A percentile compares a stretch with the other conserved stretches of the same genome.
Conservation (phyloP, 1,140 invertebrate species). For the Aphelinus atriplicis region DNA sequence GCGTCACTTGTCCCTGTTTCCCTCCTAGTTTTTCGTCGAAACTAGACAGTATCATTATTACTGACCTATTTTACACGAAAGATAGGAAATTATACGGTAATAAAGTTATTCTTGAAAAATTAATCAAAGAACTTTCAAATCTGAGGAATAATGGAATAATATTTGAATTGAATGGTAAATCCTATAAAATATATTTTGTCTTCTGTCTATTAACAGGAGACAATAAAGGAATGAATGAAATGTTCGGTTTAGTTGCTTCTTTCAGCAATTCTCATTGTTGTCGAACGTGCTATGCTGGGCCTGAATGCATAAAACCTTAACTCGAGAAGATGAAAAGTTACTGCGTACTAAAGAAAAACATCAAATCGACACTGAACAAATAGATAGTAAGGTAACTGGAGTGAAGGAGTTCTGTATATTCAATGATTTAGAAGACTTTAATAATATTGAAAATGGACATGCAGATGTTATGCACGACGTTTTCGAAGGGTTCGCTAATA, state of each 20-base stretch:
- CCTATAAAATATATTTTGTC: conserved; percentile 33
- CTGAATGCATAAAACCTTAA: conserved; percentile 9
- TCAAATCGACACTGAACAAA: conserved; percentile 13
- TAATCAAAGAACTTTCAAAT: conserved; percentile 28
- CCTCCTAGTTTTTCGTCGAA: conserved; percentile 43
- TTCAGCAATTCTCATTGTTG: conserved; percentile 37
- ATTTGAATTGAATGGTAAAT: conserved; percentile 17
- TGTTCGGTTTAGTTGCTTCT: conserved; percentile 33
- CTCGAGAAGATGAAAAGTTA: background rate
- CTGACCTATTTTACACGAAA: conserved; percentile 41
- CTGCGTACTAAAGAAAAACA: conserved; percentile 8
- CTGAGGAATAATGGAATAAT: conserved; percentile 32
- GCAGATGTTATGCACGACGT: conserved; percentile 31
- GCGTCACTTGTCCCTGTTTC: conserved; percentile 42
- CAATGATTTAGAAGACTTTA: conserved; percentile 20
- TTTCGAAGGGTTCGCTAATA: conserved; percentile 23
- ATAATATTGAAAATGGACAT: conserved; percentile 13
- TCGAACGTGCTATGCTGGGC: conserved; percentile 33
- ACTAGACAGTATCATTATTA: conserved; percentile 36
- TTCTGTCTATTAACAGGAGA: conserved; percentile 30
- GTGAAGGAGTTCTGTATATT: conserved; percentile 25
- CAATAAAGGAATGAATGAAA: conserved; percentile 34
- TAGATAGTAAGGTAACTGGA: conserved; percentile 18
- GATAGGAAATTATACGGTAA: conserved; percentile 46
- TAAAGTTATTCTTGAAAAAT: conserved; percentile 56